phyloP scores from a whole-genome alignment of 1,140 invertebrate species.

The Drosophila kepulauana region DNA sequence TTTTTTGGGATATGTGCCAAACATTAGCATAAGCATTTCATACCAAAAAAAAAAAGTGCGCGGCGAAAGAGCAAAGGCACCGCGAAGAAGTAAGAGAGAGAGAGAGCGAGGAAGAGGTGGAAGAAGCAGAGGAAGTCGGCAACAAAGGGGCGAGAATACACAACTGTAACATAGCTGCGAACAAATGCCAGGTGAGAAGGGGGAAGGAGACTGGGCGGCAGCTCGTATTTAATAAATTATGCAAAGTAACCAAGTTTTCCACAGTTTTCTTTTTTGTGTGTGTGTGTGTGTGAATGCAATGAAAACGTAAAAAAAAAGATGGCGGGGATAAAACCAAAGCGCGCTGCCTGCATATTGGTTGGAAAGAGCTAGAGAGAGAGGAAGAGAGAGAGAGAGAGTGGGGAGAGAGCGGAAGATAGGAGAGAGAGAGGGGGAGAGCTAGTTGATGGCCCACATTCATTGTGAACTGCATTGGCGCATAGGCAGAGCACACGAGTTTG shows the following conservation, averaged over 20 bases:
- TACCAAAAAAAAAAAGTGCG: slow-evolving; percentile 25
- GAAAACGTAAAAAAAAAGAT: not conserved
- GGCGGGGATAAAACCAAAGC: slow-evolving; percentile 17
- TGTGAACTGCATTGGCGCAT: slow-evolving; percentile 42
- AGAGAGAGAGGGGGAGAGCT: not conserved
- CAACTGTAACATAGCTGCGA: not conserved
- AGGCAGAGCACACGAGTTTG: slow-evolving; percentile 10
- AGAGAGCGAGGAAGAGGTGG: not conserved
- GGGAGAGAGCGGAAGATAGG: not conserved
- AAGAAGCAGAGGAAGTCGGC: not conserved
- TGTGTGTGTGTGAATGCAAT: slow-evolving; percentile 34
- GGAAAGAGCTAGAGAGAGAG: not conserved
- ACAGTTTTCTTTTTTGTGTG: slow-evolving; percentile 11
- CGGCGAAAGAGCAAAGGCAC: slow-evolving; percentile 32
- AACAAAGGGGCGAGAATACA: not conserved
- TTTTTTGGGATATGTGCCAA: slow-evolving; percentile 37
- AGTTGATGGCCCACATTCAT: slow-evolving; percentile 23
- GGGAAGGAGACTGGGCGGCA: not conserved
- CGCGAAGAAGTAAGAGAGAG: slow-evolving; percentile 12
- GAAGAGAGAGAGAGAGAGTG: not conserved
- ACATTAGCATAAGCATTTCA: slow-evolving; percentile 57
- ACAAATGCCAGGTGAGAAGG: not conserved
- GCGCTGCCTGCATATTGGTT: slow-evolving; percentile 38
- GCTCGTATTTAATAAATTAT: slow-evolving; percentile 67
- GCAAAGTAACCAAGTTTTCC: slow-evolving; percentile 63